Evolutionary conservation across 2,888 invertebrate genomes (phyloP), one percentile per base, ranked within the genome.

Genomic region (Lysandra bellargus): DNA sequence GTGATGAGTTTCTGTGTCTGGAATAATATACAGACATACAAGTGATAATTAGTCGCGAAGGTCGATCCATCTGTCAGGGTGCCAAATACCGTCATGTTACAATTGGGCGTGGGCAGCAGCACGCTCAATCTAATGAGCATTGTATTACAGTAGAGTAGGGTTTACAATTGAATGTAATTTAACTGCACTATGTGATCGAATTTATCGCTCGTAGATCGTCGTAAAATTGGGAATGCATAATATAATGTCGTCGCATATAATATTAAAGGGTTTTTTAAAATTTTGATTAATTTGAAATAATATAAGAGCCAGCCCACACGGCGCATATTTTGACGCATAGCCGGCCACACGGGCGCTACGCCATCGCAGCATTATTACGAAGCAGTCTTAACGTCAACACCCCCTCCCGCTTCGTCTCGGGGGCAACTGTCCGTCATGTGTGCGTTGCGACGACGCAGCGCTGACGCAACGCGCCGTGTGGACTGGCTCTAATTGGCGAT

Each of bases 81-180:
- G 89, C 89, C 89, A 90, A 84, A 80, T 79, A 79, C 82, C 81
- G 83, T 84, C 83, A 85, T 86, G 85, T 86, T 84, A 85, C 82
- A 82, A 81, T 72, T 81, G 80, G 3, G 78, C 79, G 82, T 85
- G 83, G 88, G 86, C 83, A 85, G 85, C 14, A 12, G 14, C 69
- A n/a, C 82, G 83, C 75, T 79, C 69, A 81, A 79, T 82, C 79
- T 80, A 76, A 57, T 77, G 60, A 30, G 69, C 72, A 79, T 61
- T 78, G 33, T 81, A 80, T 78, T 78, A 69, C 80, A 80, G 78
- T 80, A 3, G 17, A 14, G 53, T 57, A 76, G 49, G 30, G 17
- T 14, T 6, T 6, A 33, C 0, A 57, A 74, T 23, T 44, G 14
- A 77, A 23, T 78, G 72, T 49, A 33, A 33, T 33, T 69, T 33